phyloP scores from a whole-genome alignment of 2,113 vertebrate species.

The Craseonycteris thonglongyai region DNA sequence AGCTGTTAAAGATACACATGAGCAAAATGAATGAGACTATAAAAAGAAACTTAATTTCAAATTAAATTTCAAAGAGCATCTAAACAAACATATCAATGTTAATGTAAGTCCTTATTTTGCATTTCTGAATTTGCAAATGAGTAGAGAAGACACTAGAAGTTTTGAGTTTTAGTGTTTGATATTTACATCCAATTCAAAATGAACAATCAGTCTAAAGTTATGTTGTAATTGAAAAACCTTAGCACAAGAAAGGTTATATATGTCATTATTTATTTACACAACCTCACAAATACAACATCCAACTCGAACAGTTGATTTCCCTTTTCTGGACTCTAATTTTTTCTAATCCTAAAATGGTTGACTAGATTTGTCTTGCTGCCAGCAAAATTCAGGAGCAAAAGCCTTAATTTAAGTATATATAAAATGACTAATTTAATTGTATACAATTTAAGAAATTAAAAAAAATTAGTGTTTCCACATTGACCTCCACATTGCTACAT shows the following conservation, averaged over 20 bases:
- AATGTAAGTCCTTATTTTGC: background rate
- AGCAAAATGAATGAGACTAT: slow-evolving; percentile 50
- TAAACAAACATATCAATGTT: background rate
- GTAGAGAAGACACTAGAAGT: background rate
- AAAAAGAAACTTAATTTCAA: slow-evolving; percentile 69
- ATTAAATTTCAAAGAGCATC: slow-evolving; percentile 37
- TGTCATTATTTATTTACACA: background rate
- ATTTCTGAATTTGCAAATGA: background rate
- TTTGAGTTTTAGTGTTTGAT: background rate
- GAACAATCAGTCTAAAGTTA: background rate
- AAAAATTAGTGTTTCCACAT: background rate
- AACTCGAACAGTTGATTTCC: background rate
- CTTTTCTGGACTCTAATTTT: background rate
- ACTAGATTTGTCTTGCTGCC: background rate
- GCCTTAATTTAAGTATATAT: background rate
- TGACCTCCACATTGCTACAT: background rate
- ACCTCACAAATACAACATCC: background rate
- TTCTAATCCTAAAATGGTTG: background rate
- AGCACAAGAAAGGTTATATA: background rate
- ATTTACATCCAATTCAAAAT: background rate
- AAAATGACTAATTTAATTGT: background rate
- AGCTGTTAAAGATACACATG: slow-evolving; percentile 73
- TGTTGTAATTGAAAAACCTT: background rate
- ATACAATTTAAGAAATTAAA: slow-evolving; percentile 1
- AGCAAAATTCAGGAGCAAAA: background rate